Base-by-base conservation (phyloP, 2,888 invertebrate genomes). In the Dusona sp. region DNA sequence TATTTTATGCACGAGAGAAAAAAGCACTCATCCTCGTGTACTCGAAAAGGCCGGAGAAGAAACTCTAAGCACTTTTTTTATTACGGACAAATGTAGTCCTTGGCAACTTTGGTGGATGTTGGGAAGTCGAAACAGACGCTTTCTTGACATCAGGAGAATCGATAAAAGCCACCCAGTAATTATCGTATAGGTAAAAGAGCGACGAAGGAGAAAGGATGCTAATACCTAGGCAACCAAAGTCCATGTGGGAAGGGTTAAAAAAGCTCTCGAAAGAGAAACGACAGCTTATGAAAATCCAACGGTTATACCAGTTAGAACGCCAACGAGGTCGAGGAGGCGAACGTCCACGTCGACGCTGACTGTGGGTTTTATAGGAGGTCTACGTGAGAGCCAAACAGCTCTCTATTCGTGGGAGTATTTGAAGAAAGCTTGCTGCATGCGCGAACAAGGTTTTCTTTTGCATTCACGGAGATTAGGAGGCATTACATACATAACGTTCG, bases 81-180 rank as follows among this genome's bases (percentile, higher is more conserved):
- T 61, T 9, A 68, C 64, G 65, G 57, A 72, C 54, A 77, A 75
- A 79, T 84, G 38, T 48, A 65, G 48, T 74, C 70, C 25, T 45
- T 29, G 33, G 51, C 57, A 73, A 86, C 75, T 85, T 77, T 70
- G 73, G 73, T 70, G 87, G 84, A 80, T 73, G 70, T 25, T 36
- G 70, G 74, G 19, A 61, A 7, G 25, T 77, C 65, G n/a, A 38
- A 61, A 73, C 38, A 61, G 80, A 67, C 68, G 75, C 84, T 74
- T 29, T 65, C 33, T 72, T 61, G 54, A 67, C 77, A 45, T 77
- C 74, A 57, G 70, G 51, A 48, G 72, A 75, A 79, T 88, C 90
- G 91, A 94, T 92, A 93, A 93, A 93, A 93, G 93, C 89, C 87
- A 88, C 90, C 90, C 91, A 91, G 91, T 92, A 94, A 92, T 91